Percentiles rank a stretch among this genome's conserved stretches.
phyloP scores from a whole-genome alignment of 2,797 vertebrate species.

The Halcyon smyrnensis region DNA sequence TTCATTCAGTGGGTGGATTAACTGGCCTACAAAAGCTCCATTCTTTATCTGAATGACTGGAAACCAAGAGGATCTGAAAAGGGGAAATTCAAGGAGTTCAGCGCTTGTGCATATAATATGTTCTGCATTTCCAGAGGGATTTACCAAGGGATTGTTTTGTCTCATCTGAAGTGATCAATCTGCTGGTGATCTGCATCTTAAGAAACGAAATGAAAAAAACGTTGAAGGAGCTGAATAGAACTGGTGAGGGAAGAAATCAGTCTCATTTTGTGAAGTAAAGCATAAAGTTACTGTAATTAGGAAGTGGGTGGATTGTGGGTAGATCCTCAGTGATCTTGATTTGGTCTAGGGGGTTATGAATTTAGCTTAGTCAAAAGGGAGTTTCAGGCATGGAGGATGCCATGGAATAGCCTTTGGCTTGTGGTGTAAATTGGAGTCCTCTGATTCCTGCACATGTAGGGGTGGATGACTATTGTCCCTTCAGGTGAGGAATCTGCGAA shows the following conservation, averaged over 20 bases:
- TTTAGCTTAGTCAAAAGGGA: background rate
- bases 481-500: background rate
- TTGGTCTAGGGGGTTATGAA: background rate
- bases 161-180: slow-evolving; percentile 58
- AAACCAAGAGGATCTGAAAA: slow-evolving; percentile 59
- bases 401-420: background rate
- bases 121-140: slow-evolving; percentile 55
- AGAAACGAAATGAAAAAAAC: slow-evolving; percentile 32
- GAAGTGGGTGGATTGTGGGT: background rate
- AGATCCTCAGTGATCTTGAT: slow-evolving; percentile 13
- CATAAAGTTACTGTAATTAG: slow-evolving; percentile 55
- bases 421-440: background rate
- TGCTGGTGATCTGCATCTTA: slow-evolving; percentile 50
- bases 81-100: slow-evolving; percentile 61
- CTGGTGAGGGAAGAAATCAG: slow-evolving; percentile 22
- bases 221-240: slow-evolving; percentile 40
- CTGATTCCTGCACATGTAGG: background rate
- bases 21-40: slow-evolving; percentile 55
- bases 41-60: slow-evolving; percentile 64
- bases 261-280: slow-evolving; percentile 35
- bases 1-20: slow-evolving; percentile 67
- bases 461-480: background rate
- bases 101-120: slow-evolving; percentile 26
- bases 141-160: slow-evolving; percentile 56
- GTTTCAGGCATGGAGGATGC: background rate